These are phyloP conservation scores for Agrotis segetum DNA, from an alignment of 2,888 invertebrate species.

Conservation along the genomic window DNA sequence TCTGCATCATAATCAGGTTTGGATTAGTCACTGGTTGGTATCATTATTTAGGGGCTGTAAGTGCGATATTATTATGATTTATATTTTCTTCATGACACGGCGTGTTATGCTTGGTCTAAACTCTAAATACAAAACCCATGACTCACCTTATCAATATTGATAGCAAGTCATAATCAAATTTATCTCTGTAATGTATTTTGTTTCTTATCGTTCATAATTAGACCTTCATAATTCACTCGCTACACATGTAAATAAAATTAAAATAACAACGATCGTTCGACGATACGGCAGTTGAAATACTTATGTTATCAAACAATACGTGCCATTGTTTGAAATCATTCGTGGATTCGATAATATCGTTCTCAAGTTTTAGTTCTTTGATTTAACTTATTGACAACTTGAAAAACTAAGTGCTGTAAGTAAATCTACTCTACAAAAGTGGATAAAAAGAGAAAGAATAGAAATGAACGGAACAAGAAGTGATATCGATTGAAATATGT, in stretches of 20 bases:
- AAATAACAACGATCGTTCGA: constrained; percentile 10
- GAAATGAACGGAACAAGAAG: constrained; percentile 14
- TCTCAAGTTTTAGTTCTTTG: constrained; percentile 7
- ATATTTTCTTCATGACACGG: neutral
- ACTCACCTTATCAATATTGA: neutral
- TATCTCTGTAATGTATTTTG: neutral
- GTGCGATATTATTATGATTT: neutral
- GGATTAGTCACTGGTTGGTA: neutral
- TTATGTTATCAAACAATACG: constrained; percentile 39
- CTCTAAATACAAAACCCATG: neutral
- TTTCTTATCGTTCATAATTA: constrained; percentile 12
- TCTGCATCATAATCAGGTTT: neutral
- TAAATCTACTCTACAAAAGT: neutral
- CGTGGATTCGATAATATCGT: constrained; percentile 13
- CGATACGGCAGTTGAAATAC: constrained; percentile 7
- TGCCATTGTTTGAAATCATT: constrained; percentile 32
- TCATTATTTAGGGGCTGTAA: neutral
- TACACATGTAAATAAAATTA: constrained; percentile 37
- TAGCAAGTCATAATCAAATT: constrained; percentile 13
- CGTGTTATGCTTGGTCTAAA: neutral
- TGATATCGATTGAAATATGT: constrained; percentile 36
- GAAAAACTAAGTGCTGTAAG: neutral
- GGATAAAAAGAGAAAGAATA: constrained; percentile 7
- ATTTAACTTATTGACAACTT: constrained; percentile 1
- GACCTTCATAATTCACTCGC: neutral